Evolutionary conservation across 2,888 invertebrate species (phyloP).

Genomic region (Uloborus plumipes): DNA sequence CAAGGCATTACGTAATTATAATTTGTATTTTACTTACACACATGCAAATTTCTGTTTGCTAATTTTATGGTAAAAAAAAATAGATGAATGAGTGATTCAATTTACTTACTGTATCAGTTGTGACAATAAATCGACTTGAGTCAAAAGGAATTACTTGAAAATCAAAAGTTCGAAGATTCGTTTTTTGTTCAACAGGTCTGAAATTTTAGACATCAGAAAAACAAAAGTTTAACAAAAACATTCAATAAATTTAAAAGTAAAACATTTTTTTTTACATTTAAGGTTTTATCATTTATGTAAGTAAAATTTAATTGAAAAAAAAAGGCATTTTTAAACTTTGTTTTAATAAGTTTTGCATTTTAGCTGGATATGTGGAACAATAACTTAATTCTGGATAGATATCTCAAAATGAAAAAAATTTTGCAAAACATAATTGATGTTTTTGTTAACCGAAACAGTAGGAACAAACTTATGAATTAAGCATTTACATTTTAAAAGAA

Average conservation of each 20-base stretch:
- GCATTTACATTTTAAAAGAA: no score
- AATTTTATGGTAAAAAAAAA: no score
- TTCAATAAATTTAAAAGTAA: background rate
- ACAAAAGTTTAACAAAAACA: background rate
- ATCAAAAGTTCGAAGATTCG: conserved; percentile 52
- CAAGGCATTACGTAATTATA: no score
- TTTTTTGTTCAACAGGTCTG: conserved; percentile 41
- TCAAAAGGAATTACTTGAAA: conserved; percentile 44
- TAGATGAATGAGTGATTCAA: background rate
- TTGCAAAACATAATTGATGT: no score
- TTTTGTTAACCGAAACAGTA: no score
- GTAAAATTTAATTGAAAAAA: background rate
- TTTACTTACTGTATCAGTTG: conserved; percentile 58
- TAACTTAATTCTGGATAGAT: no score
- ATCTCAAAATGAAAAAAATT: no score
- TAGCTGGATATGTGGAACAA: no score
- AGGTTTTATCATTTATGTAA: background rate
- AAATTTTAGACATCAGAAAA: background rate
- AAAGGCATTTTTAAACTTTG: background rate
- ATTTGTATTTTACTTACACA: no score
- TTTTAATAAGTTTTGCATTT: no score
- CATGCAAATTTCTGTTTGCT: no score
- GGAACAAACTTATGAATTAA: no score
- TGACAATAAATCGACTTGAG: conserved; percentile 44
- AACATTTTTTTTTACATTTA: background rate